Base-by-base conservation (phyloP, 2,113 vertebrate species). In the Aplodontia rufa region DNA sequence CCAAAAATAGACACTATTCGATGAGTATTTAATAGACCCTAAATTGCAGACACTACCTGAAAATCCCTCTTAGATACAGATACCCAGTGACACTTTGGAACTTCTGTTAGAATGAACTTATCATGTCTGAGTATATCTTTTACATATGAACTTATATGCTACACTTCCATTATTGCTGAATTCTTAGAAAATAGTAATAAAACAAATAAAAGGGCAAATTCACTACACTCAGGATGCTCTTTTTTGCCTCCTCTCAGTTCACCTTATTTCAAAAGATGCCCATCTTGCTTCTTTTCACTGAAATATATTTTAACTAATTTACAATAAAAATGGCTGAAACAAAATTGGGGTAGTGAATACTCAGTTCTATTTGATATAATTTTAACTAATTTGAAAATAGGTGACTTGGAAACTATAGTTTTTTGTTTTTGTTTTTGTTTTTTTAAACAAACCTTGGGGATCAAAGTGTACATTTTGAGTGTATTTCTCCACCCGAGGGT, bases 401-500 rank as follows among this genome's bases (percentile, higher is more conserved):
- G 96, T 93, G 88, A 90, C 82, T 87, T 93, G 35, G 74, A 96
- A 89, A 98, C 49, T 92, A 97, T n/a, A n/a, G n/a, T n/a, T n/a
- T n/a, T n/a, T n/a, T n/a, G n/a, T n/a, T n/a, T n/a, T n/a, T n/a
- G n/a, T n/a, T n/a, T 80, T 94, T 90, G 94, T 98, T 98, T 97
- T 96, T 97, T 66, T 97, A 69, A 93, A 83, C 83, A 94, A 97
- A 95, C 82, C 95, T 96, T 97, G 89, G 80, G 95, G 94, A 97
- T 97, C 97, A 85, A 93, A 96, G 97, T 95, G 82, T 94, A 97
- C 92, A 83, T 97, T 97, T 86, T 26, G 66, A 97, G 97, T 96
- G 81, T 87, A 8, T 98, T 98, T 98, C 97, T 98, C 95, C 97
- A 96, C 95, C 94, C 75, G 82, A 69, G 92, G 96, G 97, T 97